phyloP scores from a whole-genome alignment of 2,113 vertebrate genomes.

The Puffinus mauretanicus region DNA sequence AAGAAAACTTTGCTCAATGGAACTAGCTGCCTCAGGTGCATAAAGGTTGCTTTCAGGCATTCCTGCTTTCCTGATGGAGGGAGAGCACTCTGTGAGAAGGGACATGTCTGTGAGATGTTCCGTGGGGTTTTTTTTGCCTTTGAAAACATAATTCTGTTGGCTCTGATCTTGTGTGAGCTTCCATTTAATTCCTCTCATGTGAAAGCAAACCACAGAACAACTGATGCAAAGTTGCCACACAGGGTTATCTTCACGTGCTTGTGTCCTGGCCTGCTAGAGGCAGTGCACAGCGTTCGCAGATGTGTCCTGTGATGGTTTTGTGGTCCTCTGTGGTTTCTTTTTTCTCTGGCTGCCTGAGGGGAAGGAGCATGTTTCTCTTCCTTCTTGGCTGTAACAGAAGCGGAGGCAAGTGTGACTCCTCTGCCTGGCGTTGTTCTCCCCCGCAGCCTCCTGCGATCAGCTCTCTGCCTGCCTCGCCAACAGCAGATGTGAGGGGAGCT shows the following conservation, averaged over 20 bases:
- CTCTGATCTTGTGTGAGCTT: neutral
- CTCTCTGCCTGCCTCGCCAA: neutral
- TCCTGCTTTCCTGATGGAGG: neutral
- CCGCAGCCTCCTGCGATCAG: neutral
- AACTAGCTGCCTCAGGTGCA: neutral
- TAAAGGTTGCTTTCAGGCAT: neutral
- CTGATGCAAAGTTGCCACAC: neutral
- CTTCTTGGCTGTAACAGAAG: neutral
- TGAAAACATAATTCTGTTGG: neutral
- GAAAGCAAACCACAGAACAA: conserved; percentile 12
- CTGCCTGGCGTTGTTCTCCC: neutral
- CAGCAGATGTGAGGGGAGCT: neutral
- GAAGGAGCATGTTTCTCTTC: neutral
- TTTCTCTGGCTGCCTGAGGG: neutral
- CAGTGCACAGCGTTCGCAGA: neutral
- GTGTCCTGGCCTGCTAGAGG: neutral
- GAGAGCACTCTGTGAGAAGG: neutral
- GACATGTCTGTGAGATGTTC: neutral
- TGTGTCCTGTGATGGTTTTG: neutral
- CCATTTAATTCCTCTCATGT: neutral
- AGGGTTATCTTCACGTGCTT: neutral
- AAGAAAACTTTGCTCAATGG: neutral
- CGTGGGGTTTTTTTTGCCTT: neutral
- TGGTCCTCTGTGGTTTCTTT: neutral
- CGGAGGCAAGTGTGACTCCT: neutral